Evolutionary conservation across 2,797 vertebrate genomes (phyloP), one percentile per base, ranked within the genome.

Genomic region (Cyclopterus lumpus): DNA sequence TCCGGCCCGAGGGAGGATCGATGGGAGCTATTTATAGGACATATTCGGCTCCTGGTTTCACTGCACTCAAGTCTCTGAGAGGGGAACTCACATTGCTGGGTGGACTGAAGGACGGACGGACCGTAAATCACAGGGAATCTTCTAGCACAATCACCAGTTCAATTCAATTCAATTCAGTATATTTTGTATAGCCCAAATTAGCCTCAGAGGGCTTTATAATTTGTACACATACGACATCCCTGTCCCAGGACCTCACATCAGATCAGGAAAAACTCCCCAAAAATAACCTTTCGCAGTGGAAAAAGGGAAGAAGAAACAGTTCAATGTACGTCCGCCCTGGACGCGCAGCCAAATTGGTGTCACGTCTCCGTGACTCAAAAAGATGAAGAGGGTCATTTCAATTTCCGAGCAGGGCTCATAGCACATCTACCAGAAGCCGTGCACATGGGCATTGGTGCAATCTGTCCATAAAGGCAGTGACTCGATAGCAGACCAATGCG

Each of bases 21-120:
- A 88, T 89, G 67, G 28, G 36, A 59, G 86, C 87, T 94, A 94
- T 94, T 93, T 90, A 90, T 93, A 92, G 93, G 22, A 64, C 2
- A 5, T 22, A 58, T 65, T 63, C 62, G 68, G 80, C 66, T 76
- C 87, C 84, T 87, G 84, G 77, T 85, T 90, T 87, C 86, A 73
- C 68, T 60, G 75, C 68, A n/a, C 69, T 63, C 59, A 48, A 48
- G 67, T 62, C 64, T 67, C 57, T 42, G 48, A 42, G n/a, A 53
- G 40, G 71, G 67, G 57, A 32, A 70, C 67, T 62, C 22, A 54
- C 34, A 7, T 40, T 64, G 72, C 55, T 18, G 30, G 26, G 0
- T 20, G 15, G 67, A 70, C 38, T 8, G 1, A n/a, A 61, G 20
- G 55, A 54, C 62, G 28, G 58, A 53, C 28, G 28, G 55, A 11